Evolutionary conservation across 2,113 vertebrate genomes (phyloP).

Genomic region (Nothobranchius kuhntae): DNA sequence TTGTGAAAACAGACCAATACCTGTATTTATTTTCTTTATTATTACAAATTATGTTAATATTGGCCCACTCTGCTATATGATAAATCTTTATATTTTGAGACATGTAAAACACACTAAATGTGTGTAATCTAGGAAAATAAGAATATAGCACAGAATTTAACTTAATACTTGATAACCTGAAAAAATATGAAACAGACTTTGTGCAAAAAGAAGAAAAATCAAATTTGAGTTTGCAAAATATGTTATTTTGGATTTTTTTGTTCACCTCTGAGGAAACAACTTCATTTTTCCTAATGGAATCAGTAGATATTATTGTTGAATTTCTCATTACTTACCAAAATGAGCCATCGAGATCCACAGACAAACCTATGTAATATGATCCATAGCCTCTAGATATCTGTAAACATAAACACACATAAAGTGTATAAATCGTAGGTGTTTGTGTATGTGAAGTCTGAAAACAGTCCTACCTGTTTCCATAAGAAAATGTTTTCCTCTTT

Average conservation of each 20-base stretch:
- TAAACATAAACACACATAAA: neutral
- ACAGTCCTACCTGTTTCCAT: slow-evolving; percentile 83
- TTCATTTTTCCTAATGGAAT: neutral
- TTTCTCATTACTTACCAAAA: slow-evolving; percentile 79
- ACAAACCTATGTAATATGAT: slow-evolving; percentile 86
- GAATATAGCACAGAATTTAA: too few relatives aligned
- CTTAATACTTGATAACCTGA: too few relatives aligned
- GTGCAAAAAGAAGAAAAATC: too few relatives aligned
- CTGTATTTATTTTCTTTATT: neutral
- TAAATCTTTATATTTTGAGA: neutral
- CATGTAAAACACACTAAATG: neutral
- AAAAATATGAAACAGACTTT: too few relatives aligned
- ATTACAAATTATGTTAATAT: neutral
- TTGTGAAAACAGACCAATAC: too few relatives aligned
- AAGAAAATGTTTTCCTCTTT: slow-evolving; percentile 88
- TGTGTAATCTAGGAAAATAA: too few relatives aligned
- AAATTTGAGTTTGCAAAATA: too few relatives aligned
- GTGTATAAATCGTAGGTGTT: neutral
- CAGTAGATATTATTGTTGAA: neutral
- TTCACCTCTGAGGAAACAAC: too few relatives aligned
- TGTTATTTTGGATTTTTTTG: too few relatives aligned
- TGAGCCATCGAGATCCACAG: slow-evolving; percentile 86
- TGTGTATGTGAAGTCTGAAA: neutral
- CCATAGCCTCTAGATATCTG: slow-evolving; percentile 71
- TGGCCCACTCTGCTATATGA: too few relatives aligned